Evolutionary conservation across 2,888 invertebrate genomes (phyloP), one percentile per base, ranked within the genome.

Genomic region (Euzophera pinguis): DNA sequence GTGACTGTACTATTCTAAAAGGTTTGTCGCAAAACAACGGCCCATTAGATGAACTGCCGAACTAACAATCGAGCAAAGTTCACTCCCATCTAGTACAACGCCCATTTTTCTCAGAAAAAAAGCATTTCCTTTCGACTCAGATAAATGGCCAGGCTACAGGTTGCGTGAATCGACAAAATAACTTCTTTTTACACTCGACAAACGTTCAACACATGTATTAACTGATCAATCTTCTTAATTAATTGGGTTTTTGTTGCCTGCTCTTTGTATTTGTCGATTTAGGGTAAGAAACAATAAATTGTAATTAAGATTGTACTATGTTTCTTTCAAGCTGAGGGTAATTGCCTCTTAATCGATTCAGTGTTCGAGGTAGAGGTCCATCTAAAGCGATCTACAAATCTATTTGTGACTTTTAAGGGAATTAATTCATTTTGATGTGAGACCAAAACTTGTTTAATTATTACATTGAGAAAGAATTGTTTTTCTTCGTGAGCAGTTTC

Each of bases 141-240:
- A 37, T 37, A 48, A 45, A 17, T 42, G 16, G 47, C 42, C 53
- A 37, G 16, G 38, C 68, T 68, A 70, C 74, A 70, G 73, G 73
- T 73, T 69, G 68, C 58, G 64, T 69, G 73, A 69, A 65, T 70
- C 61, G 65, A 57, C 57, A 48, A 54, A 60, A 65, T 73, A 57
- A 53, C 58, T 67, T 67, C 1, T 64, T 64, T 51, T 63, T 60
- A 58, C 56, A 54, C 43, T 39, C 35, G 52, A 17, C 57, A 45
- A 51, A 43, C 39, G 17, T 10, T 52, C 60, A 59, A 64, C 69
- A 65, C 65, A 60, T 63, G 66, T 64, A 58, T 60, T 58, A 50
- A 58, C 62, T 57, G 64, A 67, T 69, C 64, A 65, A 59, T 64
- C 68, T 67, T 63, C 56, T 58, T 75, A 74, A 76, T 76, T 74